phyloP scores from a whole-genome alignment of 2,113 vertebrate species.

The Carettochelys insculpta region DNA sequence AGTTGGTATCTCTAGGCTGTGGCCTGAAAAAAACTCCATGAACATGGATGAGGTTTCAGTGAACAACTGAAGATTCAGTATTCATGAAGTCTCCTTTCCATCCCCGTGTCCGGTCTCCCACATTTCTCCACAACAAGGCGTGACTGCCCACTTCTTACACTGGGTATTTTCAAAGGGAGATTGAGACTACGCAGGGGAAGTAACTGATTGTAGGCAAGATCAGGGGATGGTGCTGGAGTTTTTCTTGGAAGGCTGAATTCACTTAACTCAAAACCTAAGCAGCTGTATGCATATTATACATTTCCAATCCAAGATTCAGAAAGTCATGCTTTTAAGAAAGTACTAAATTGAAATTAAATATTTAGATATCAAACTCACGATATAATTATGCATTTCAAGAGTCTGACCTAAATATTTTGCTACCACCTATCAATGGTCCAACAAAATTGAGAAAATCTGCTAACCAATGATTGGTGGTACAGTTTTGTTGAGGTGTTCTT shows the following conservation, averaged over 20 bases:
- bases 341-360: neutral
- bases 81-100: neutral
- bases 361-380: neutral
- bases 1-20: neutral
- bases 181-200: neutral
- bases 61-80: neutral
- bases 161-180: neutral
- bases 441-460: neutral
- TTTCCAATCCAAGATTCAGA: neutral
- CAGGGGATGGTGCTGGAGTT: neutral
- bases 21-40: neutral
- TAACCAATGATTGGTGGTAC: neutral
- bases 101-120: accelerated
- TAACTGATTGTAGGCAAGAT: neutral
- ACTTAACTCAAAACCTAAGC: neutral
- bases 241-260: neutral
- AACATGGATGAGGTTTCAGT: neutral
- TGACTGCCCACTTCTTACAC: neutral
- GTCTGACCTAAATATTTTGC: accelerated
- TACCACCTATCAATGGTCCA: neutral
- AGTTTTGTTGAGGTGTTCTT: neutral
- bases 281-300: neutral
- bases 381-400: neutral
- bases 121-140: accelerated
- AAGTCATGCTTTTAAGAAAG: neutral